Evolutionary conservation across 1,140 invertebrate species (phyloP).

Genomic region (Plectrocnemia conspersa): DNA sequence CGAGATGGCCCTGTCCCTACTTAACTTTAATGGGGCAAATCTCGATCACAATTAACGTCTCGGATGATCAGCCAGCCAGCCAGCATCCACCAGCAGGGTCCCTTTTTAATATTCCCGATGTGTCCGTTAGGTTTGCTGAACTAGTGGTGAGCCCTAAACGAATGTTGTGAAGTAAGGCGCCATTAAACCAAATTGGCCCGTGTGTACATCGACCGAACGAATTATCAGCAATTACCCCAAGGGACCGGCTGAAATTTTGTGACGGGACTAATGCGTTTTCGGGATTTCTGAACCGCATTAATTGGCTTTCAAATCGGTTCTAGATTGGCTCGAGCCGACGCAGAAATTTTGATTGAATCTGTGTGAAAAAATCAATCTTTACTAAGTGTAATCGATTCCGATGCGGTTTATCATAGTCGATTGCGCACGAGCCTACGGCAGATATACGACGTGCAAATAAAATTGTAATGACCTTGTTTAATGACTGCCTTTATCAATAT

Average conservation of each 20-base stretch:
- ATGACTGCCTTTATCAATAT: slow-evolving; percentile 8
- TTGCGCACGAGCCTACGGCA: slow-evolving; percentile 4
- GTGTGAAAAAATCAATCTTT: not conserved
- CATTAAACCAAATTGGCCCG: slow-evolving; percentile 20
- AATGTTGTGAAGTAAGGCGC: slow-evolving; percentile 1
- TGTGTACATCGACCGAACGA: slow-evolving; percentile 17
- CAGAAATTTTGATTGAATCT: not conserved
- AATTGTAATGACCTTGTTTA: slow-evolving; percentile 21
- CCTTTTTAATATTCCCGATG: not conserved
- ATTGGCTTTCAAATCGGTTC: slow-evolving; percentile 13
- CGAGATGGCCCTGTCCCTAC: too few species aligned
- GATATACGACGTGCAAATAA: slow-evolving; percentile 30
- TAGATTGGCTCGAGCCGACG: slow-evolving; percentile 11
- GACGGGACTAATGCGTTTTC: slow-evolving; percentile 16
- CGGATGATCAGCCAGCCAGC: not conserved
- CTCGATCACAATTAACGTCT: too few species aligned
- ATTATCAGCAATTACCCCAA: slow-evolving; percentile 23
- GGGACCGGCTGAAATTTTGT: slow-evolving; percentile 16
- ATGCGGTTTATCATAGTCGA: not conserved
- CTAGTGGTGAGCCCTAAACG: not conserved
- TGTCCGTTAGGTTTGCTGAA: slow-evolving; percentile 3
- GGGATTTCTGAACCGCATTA: slow-evolving; percentile 4
- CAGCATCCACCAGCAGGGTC: not conserved
- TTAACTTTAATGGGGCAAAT: too few species aligned
- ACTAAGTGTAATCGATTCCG: not conserved